These are phyloP conservation scores for Drosophila antonietae DNA, from an alignment of 2,888 invertebrate genomes.

Conservation along the genomic window DNA sequence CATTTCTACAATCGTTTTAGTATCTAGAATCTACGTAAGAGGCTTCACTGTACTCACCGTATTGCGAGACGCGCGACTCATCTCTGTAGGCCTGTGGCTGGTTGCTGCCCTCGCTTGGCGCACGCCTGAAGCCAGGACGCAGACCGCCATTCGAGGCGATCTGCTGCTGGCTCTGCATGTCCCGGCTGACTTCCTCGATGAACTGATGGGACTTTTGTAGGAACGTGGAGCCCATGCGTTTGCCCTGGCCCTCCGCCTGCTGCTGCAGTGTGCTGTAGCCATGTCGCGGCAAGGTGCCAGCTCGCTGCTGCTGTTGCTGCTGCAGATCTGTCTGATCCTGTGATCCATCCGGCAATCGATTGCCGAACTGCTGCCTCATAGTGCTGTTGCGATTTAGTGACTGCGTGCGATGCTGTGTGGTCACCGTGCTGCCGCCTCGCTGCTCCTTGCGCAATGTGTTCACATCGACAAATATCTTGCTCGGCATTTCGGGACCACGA, in stretches of 20 bases:
- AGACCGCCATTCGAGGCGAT: slow-evolving; percentile 48
- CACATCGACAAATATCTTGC: slow-evolving; percentile 80
- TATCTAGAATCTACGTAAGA: not conserved
- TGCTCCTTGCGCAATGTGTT: slow-evolving; percentile 74
- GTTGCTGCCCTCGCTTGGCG: slow-evolving; percentile 84
- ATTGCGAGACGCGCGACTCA: slow-evolving; percentile 89
- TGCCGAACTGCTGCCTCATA: slow-evolving; percentile 60
- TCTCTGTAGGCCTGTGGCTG: slow-evolving; percentile 89
- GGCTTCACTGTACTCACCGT: slow-evolving; percentile 86
- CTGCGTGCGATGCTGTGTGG: slow-evolving; percentile 75
- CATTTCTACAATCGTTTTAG: slow-evolving; percentile 24
- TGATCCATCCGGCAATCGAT: slow-evolving; percentile 43
- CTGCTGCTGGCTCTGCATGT: slow-evolving; percentile 83
- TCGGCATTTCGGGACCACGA: slow-evolving; percentile 85
- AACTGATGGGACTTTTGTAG: slow-evolving; percentile 89
- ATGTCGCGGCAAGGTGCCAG: slow-evolving; percentile 87
- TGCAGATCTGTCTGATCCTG: slow-evolving; percentile 64
- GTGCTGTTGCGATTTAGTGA: slow-evolving; percentile 81
- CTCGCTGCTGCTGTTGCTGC: slow-evolving; percentile 80
- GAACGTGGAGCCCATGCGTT: slow-evolving; percentile 88
- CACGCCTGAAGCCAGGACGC: slow-evolving; percentile 83
- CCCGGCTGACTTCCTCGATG: slow-evolving; percentile 88
- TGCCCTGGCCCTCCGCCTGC: slow-evolving; percentile 86
- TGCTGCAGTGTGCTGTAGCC: slow-evolving; percentile 85
- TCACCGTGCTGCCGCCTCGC: slow-evolving; percentile 71